Evolutionary conservation across 2,888 invertebrate species (phyloP).

Genomic region (Macrophya annulata): DNA sequence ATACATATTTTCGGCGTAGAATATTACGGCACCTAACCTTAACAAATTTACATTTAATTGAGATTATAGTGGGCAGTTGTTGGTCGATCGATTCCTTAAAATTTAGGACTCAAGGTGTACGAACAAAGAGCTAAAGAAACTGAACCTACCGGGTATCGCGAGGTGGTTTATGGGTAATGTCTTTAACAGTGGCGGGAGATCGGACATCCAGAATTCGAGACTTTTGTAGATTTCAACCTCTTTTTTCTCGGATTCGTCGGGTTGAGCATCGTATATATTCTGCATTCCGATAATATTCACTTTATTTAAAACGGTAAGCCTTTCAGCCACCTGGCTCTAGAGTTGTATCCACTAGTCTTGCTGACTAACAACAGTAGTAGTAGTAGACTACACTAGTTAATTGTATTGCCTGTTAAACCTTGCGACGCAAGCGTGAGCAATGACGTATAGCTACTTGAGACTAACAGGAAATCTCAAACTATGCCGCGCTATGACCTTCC

Average conservation of each 20-base stretch:
- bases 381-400: too few species aligned
- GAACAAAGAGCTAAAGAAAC: conserved; percentile 53
- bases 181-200: conserved; percentile 83
- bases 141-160: conserved; percentile 87
- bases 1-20: not conserved
- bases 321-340: not conserved
- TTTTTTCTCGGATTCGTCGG: not conserved
- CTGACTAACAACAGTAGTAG: conserved; percentile 7
- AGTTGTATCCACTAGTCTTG: not conserved
- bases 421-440: conserved; percentile 6
- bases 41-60: conserved; percentile 55
- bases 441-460: conserved; percentile 13
- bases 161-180: conserved; percentile 85
- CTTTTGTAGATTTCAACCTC: conserved; percentile 69
- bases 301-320: conserved; percentile 10
- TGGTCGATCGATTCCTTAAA: conserved; percentile 17
- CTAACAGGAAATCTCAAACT: not conserved
- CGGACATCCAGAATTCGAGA: conserved; percentile 88
- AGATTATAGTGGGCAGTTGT: not conserved
- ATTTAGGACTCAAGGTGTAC: not conserved
- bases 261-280: conserved; percentile 3
- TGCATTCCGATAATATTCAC: not conserved
- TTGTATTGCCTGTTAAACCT: conserved; percentile 7
- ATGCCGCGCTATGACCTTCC: conserved; percentile 30
- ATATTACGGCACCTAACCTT: not conserved